Evolutionary conservation across 2,888 invertebrate species (phyloP).

Genomic region (Epinotia ramella): DNA sequence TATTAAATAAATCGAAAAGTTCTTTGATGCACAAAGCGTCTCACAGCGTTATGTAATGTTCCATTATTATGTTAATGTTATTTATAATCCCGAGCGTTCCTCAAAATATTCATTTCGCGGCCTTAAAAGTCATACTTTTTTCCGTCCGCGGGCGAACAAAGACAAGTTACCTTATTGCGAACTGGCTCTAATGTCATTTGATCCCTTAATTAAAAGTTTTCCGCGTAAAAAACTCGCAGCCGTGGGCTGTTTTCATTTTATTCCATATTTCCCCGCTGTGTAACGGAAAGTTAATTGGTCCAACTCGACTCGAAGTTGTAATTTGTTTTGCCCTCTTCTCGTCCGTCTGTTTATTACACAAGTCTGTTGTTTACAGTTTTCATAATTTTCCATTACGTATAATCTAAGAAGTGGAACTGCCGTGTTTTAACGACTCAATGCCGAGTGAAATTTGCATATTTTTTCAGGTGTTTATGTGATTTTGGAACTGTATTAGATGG

Average conservation of each 20-base stretch:
- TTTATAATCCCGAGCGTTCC: slow-evolving; percentile 28
- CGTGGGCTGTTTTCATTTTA: slow-evolving; percentile 80
- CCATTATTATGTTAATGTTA: slow-evolving; percentile 37
- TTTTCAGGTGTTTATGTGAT: not conserved
- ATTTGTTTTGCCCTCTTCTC: slow-evolving; percentile 78
- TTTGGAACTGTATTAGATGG: too few relatives aligned
- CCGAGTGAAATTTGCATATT: slow-evolving; percentile 8
- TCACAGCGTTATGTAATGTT: not conserved
- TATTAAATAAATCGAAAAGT: not conserved
- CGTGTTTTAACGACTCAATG: slow-evolving; percentile 33
- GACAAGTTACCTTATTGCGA: slow-evolving; percentile 76
- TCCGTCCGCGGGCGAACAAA: slow-evolving; percentile 65
- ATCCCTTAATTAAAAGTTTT: slow-evolving; percentile 85
- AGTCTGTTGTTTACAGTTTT: slow-evolving; percentile 69
- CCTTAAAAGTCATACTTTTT: slow-evolving; percentile 49
- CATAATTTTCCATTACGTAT: slow-evolving; percentile 59
- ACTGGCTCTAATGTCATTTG: slow-evolving; percentile 82
- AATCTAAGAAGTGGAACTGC: slow-evolving; percentile 32
- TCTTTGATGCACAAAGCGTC: not conserved
- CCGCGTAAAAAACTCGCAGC: slow-evolving; percentile 71
- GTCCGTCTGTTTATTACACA: slow-evolving; percentile 77
- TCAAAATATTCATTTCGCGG: slow-evolving; percentile 27
- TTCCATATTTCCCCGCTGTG: slow-evolving; percentile 80
- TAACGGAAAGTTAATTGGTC: slow-evolving; percentile 84
- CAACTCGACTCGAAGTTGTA: slow-evolving; percentile 80